Conservation (phyloP, 2,113 vertebrate species). For the Seriola aureovittata region DNA sequence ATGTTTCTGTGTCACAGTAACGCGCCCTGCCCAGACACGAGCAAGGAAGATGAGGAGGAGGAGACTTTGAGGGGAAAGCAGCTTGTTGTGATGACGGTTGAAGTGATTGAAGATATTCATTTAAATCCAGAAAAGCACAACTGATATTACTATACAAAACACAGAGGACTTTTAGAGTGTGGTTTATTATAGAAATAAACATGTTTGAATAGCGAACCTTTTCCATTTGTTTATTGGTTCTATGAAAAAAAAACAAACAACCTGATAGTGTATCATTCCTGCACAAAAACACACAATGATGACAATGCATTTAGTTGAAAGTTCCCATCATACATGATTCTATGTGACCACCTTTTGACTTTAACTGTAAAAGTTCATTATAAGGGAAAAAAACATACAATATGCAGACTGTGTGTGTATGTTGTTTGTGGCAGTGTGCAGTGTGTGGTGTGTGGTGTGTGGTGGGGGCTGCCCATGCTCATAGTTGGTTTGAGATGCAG, state of each 20-base stretch:
- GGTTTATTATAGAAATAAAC: background rate
- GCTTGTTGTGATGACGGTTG: background rate
- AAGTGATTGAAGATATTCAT: background rate
- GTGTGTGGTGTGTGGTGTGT: background rate
- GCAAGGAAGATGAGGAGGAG: background rate
- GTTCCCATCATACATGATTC: background rate
- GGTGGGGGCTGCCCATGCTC: background rate
- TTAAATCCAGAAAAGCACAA: background rate
- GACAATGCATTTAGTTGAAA: background rate
- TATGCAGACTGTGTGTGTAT: too few species aligned
- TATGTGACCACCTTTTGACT: background rate
- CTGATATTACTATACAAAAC: background rate
- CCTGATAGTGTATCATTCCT: background rate
- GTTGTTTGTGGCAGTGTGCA: background rate
- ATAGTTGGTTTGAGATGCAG: background rate
- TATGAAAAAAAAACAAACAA: background rate
- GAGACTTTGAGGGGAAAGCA: background rate
- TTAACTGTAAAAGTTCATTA: background rate
- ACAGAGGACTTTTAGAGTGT: background rate
- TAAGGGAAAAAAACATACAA: background rate
- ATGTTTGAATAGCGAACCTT: background rate
- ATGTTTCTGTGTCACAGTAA: slow-evolving; percentile 30
- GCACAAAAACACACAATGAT: background rate
- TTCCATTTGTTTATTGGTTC: background rate
- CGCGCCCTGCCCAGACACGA: background rate